Conservation (phyloP, 2,888 invertebrate genomes). For the Neelides folsomi region DNA sequence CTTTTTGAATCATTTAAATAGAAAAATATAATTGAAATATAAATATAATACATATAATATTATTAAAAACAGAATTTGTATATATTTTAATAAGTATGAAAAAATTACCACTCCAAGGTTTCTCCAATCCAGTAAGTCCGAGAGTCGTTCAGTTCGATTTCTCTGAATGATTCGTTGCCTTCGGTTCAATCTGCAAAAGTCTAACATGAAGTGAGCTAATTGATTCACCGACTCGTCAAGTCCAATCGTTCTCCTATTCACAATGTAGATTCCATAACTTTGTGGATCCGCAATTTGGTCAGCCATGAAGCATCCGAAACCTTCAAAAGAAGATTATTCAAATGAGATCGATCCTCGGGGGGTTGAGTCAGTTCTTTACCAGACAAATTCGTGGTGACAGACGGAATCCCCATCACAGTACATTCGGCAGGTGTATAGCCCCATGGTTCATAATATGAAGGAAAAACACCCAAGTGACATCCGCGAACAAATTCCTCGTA, state of each 20-base stretch:
- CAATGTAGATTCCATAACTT: conserved; percentile 97
- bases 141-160: conserved; percentile 90
- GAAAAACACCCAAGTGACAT: conserved; percentile 97
- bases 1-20: not conserved
- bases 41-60: conserved; percentile 1
- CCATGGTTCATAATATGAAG: conserved; percentile 99
- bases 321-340: conserved; percentile 38
- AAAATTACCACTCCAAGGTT: conserved; percentile 77
- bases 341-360: not conserved
- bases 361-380: conserved; percentile 40
- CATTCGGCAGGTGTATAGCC: conserved; percentile 99
- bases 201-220: conserved; percentile 79
- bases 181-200: conserved; percentile 75
- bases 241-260: conserved; percentile 80
- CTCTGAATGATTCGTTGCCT: conserved; percentile 95
- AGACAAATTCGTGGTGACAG: conserved; percentile 91
- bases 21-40: not conserved
- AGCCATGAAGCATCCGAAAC: conserved; percentile 97
- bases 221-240: conserved; percentile 85
- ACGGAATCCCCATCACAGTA: conserved; percentile 99
- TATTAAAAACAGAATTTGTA: conserved; percentile 9
- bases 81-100: not conserved
- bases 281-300: conserved; percentile 94
- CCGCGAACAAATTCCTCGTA: conserved; percentile 99
- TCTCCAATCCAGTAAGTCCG: conserved; percentile 95